A percentile compares a stretch with the other conserved stretches of the same genome.
phyloP scores from a whole-genome alignment of 2,888 invertebrate species.

The Brachyptera putata region DNA sequence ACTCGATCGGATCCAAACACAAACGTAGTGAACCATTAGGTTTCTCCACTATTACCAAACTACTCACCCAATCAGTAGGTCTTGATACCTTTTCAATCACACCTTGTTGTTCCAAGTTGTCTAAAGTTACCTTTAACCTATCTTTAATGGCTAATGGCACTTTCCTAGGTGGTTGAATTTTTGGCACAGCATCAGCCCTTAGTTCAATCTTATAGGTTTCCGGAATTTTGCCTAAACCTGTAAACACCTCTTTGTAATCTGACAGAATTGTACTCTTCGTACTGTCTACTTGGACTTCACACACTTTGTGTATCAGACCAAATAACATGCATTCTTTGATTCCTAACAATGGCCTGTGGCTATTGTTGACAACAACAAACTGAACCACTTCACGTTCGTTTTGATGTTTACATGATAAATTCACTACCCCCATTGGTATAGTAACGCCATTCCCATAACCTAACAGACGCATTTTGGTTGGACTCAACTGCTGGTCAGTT shows the following conservation, averaged over 20 bases:
- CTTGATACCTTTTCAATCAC: neutral
- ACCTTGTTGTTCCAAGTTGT: neutral
- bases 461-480: neutral
- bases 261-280: neutral
- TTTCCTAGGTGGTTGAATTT: neutral
- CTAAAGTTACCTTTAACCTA: neutral
- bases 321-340: neutral
- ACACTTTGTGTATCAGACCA: neutral
- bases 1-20: constrained; percentile 16
- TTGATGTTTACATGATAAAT: neutral
- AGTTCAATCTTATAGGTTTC: neutral
- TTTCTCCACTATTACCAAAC: constrained; percentile 18
- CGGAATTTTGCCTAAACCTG: neutral
- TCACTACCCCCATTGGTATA: neutral
- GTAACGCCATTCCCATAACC: neutral
- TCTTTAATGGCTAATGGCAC: neutral
- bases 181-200: neutral
- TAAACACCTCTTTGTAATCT: neutral
- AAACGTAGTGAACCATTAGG: constrained; percentile 13
- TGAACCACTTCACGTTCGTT: neutral
- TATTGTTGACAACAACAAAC: neutral
- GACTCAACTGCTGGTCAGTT: neutral
- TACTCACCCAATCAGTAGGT: constrained; percentile 13
- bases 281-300: neutral
- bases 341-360: neutral